These are phyloP conservation scores for Champsocephalus esox DNA, from an alignment of 2,797 vertebrate species.

Conservation along the genomic window DNA sequence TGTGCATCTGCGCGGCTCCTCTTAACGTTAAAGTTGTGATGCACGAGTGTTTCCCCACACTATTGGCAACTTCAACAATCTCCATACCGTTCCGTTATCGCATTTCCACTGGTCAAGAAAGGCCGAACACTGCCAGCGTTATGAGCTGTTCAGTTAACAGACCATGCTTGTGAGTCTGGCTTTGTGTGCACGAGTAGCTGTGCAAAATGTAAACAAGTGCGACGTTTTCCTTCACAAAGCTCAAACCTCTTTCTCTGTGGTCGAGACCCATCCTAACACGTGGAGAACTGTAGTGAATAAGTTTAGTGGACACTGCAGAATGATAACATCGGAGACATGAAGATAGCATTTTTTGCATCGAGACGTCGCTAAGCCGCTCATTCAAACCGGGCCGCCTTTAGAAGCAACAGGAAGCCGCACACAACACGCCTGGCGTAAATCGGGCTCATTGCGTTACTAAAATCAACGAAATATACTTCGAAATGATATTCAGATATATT, in stretches of 20 bases:
- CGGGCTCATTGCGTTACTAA: not conserved
- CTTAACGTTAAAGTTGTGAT: not conserved
- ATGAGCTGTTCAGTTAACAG: not conserved
- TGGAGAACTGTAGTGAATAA: too few species aligned
- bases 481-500: too few species aligned
- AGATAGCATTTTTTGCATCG: conserved; percentile 4
- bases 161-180: not conserved
- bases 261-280: accelerated
- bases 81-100: not conserved
- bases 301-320: not conserved
- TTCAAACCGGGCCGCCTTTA: conserved; percentile 84
- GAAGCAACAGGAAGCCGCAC: conserved; percentile 93
- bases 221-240: not conserved
- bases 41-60: not conserved
- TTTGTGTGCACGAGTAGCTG: not conserved
- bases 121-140: conserved; percentile 14
- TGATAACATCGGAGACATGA: not conserved
- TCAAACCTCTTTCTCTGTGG: accelerated
- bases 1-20: not conserved
- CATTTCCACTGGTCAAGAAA: not conserved
- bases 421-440: not conserved
- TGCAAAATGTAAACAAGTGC: conserved; percentile 37
- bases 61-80: conserved; percentile 29
- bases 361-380: conserved; percentile 47
- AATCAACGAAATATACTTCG: not conserved